These are phyloP conservation scores for Paramisgurnus dabryanus DNA, from an alignment of 2,113 vertebrate genomes.

Conservation along the genomic window DNA sequence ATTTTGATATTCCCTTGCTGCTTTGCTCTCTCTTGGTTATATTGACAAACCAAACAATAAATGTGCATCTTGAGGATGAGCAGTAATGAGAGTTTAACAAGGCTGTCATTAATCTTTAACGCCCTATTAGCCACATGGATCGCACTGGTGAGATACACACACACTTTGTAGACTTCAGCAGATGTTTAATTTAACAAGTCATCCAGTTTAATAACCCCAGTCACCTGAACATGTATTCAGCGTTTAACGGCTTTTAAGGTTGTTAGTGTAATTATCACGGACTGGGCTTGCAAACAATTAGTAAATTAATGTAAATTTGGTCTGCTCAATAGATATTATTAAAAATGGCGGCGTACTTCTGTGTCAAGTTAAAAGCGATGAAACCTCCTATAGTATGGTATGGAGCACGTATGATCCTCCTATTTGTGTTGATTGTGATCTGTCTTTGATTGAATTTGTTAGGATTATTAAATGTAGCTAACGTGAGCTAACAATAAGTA, in stretches of 20 bases:
- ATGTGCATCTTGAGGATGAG: neutral
- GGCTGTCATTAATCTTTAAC: slow-evolving; percentile 35
- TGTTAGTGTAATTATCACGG: neutral
- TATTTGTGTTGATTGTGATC: too few species aligned
- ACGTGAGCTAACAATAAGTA: too few species aligned
- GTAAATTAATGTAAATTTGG: neutral
- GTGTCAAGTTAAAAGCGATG: neutral
- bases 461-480: too few species aligned
- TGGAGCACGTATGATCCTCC: too few species aligned
- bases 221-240: neutral
- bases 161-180: neutral
- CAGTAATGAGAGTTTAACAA: slow-evolving; percentile 40
- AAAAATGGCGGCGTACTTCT: neutral
- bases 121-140: slow-evolving; percentile 9
- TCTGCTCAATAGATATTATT: neutral
- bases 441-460: too few species aligned
- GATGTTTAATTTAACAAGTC: slow-evolving; percentile 12
- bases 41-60: slow-evolving; percentile 14
- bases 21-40: slow-evolving; percentile 6
- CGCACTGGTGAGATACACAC: neutral
- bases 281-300: neutral
- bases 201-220: neutral
- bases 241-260: neutral
- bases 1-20: neutral
- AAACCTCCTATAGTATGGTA: too few species aligned